Evolutionary conservation across 2,888 invertebrate genomes (phyloP).

Genomic region (Linhomoeus sp.): DNA sequence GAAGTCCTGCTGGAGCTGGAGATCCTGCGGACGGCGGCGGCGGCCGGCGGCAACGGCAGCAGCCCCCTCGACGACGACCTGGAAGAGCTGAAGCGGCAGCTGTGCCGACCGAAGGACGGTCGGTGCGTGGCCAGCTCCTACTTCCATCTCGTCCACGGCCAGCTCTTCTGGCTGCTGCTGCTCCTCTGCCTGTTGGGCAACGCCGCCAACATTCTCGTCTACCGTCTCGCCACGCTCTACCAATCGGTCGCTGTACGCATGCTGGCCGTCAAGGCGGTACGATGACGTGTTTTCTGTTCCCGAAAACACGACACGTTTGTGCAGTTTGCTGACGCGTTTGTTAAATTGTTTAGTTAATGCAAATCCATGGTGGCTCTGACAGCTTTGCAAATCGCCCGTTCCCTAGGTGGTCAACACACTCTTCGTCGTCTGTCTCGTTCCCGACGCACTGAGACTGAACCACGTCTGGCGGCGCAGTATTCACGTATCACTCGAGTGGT

Average conservation of each 20-base stretch:
- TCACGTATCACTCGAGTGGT: background rate
- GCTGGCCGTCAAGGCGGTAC: background rate
- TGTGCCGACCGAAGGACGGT: too few relatives aligned
- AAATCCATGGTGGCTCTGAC: background rate
- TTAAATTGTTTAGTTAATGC: too few relatives aligned
- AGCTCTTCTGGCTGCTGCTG: background rate
- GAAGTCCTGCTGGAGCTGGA: too few relatives aligned
- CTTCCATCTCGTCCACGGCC: background rate
- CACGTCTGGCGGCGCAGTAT: background rate
- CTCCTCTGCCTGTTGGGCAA: background rate
- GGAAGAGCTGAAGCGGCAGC: too few relatives aligned
- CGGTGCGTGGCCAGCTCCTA: too few relatives aligned
- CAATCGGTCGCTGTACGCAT: background rate
- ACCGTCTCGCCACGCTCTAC: background rate
- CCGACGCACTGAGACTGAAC: background rate
- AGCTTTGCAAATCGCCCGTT: background rate
- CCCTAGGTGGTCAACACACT: background rate
- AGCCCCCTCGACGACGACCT: too few relatives aligned
- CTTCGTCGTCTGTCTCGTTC: slow-evolving; percentile 3
- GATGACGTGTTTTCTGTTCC: too few relatives aligned
- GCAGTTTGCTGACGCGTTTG: background rate
- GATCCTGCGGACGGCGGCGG: too few relatives aligned
- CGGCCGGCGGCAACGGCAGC: too few relatives aligned
- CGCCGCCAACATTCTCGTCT: background rate
- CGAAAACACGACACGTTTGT: too few relatives aligned